phyloP scores from a whole-genome alignment of 2,113 vertebrate genomes.

The Misgurnus mizolepis region DNA sequence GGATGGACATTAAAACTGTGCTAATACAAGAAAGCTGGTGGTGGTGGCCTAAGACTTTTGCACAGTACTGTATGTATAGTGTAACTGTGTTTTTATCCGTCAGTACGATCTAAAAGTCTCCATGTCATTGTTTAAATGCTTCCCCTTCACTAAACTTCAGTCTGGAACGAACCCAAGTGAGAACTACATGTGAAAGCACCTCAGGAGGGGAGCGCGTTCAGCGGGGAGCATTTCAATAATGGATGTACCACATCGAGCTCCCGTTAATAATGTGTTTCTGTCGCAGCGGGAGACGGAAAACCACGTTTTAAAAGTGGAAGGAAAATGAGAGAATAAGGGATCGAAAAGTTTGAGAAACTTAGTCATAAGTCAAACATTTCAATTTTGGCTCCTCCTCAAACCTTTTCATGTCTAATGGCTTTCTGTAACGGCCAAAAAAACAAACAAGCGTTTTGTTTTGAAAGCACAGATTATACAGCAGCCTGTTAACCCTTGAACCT shows the following conservation, averaged over 20 bases:
- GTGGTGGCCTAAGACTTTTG: no score
- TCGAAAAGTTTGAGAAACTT: constrained; percentile 35
- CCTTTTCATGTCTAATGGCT: background rate
- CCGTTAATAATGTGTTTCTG: constrained; percentile 62
- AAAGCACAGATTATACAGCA: background rate
- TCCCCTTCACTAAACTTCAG: constrained; percentile 64
- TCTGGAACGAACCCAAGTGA: constrained; percentile 65
- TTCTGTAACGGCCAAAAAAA: constrained; percentile 10
- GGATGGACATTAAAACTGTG: no score
- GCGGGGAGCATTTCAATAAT: constrained; percentile 67
- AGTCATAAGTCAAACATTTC: constrained; percentile 23
- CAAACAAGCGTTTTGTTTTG: background rate
- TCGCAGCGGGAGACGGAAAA: constrained; percentile 48
- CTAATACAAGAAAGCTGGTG: no score
- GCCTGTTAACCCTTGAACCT: background rate
- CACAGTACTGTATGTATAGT: background rate
- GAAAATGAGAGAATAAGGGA: constrained; percentile 29
- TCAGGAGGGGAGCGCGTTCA: constrained; percentile 52
- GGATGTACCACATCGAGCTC: constrained; percentile 70
- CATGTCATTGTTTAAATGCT: constrained; percentile 36
- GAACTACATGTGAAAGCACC: constrained; percentile 63
- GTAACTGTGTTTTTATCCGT: constrained; percentile 9
- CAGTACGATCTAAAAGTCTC: constrained; percentile 57
- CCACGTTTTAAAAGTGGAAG: constrained; percentile 4
- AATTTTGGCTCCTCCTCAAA: constrained; percentile 9